These are phyloP conservation scores for Tor tambroides DNA, from an alignment of 2,113 vertebrate species.

Conservation along the genomic window DNA sequence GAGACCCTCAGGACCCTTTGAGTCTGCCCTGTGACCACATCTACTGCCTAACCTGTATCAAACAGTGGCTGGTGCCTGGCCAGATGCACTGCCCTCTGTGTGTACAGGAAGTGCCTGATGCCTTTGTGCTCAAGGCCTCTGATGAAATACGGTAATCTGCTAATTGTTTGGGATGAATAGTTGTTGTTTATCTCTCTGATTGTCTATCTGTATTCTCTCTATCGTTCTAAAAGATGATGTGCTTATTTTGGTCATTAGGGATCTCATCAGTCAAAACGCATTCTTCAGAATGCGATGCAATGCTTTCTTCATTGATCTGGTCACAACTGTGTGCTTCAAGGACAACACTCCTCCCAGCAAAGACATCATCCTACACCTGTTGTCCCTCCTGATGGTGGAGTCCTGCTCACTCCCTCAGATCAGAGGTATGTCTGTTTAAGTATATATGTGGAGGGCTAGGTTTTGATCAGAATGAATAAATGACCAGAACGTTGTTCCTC, in stretches of 20 bases:
- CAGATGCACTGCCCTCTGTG: conserved; percentile 86
- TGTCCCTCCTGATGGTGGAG: conserved; percentile 83
- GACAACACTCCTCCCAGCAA: conserved; percentile 83
- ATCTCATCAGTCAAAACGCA: conserved; percentile 72
- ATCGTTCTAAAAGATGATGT: background rate
- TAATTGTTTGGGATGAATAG: background rate
- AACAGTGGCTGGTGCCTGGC: conserved; percentile 71
- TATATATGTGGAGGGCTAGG: background rate
- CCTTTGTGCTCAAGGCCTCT: conserved; percentile 70
- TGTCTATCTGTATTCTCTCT: background rate
- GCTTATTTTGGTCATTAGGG: conserved; percentile 29
- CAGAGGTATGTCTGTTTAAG: conserved; percentile 56
- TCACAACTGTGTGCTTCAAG: conserved; percentile 92
- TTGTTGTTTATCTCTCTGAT: background rate
- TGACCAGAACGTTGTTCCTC: background rate
- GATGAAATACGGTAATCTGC: conserved; percentile 76
- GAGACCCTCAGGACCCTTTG: conserved; percentile 80
- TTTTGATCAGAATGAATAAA: background rate
- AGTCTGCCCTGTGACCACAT: conserved; percentile 84
- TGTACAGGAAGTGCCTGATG: conserved; percentile 61
- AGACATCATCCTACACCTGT: conserved; percentile 77
- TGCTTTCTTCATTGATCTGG: conserved; percentile 90
- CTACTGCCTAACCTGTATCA: conserved; percentile 83
- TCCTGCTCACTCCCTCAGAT: conserved; percentile 49
- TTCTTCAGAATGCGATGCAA: conserved; percentile 86